Evolutionary conservation across 2,888 invertebrate genomes (phyloP).

Genomic region (Altica lythri): DNA sequence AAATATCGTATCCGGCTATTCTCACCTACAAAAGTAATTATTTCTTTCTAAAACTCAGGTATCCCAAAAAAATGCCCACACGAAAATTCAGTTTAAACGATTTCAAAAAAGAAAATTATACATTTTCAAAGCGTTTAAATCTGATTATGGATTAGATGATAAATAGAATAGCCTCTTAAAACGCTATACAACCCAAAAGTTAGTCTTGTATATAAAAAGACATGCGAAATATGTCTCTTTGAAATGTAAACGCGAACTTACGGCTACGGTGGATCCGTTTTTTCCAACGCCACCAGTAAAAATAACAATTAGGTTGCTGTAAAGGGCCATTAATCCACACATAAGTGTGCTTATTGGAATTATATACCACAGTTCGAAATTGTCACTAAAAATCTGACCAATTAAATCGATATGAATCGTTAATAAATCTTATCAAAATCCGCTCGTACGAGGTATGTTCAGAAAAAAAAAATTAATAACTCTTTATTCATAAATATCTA

Average conservation of each 20-base stretch:
- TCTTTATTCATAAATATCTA: too few species aligned
- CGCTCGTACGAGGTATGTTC: too few species aligned
- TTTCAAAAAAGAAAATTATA: too few species aligned
- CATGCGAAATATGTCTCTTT: conserved; percentile 23
- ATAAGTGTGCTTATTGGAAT: conserved; percentile 75
- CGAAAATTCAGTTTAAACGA: too few species aligned
- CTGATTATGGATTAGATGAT: too few species aligned
- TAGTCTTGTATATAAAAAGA: conserved; percentile 13
- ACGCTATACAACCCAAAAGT: conserved; percentile 18
- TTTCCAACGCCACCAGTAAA: conserved; percentile 90
- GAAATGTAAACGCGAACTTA: conserved; percentile 64
- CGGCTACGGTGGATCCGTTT: conserved; percentile 97
- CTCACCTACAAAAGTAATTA: conserved; percentile 55
- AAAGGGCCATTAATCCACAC: conserved; percentile 73
- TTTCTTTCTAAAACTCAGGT: conserved; percentile 2
- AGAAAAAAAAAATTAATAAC: too few species aligned
- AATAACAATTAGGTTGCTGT: conserved; percentile 70
- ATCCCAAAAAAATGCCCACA: conserved; percentile 12
- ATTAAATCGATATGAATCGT: too few species aligned
- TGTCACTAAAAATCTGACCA: conserved; percentile 62
- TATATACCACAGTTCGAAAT: conserved; percentile 76
- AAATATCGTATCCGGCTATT: conserved; percentile 56
- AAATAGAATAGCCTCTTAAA: conserved; percentile 11
- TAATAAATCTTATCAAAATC: too few species aligned
- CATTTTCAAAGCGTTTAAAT: conserved; percentile 11